Evolutionary conservation across 2,113 vertebrate species (phyloP).

Genomic region (Danio rerio): DNA sequence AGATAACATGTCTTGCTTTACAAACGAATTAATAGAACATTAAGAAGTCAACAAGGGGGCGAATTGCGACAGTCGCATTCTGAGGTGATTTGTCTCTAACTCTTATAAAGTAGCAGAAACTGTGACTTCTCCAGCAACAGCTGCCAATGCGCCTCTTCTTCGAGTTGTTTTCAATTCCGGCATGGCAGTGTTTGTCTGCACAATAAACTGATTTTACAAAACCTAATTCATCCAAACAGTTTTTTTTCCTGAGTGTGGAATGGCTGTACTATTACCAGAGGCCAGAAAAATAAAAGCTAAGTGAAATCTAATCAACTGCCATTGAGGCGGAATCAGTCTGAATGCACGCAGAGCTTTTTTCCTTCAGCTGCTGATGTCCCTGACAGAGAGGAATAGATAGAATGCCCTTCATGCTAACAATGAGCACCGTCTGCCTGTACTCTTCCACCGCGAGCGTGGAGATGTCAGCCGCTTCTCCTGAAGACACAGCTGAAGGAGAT

Average conservation of each 20-base stretch:
- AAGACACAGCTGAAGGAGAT: conserved; percentile 36
- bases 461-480: conserved; percentile 5
- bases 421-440: conserved; percentile 11
- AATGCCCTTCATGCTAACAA: conserved; percentile 20
- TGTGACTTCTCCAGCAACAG: background rate
- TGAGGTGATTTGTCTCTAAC: background rate
- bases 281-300: conserved; percentile 1
- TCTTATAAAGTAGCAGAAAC: background rate
- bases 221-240: background rate
- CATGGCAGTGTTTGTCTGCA: background rate
- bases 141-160: background rate
- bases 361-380: conserved; percentile 19
- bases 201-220: conserved; percentile 2
- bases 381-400: conserved; percentile 17
- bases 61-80: background rate
- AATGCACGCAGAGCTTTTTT: background rate
- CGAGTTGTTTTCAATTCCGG: background rate
- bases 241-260: background rate
- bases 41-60: background rate
- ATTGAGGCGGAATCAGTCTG: conserved; percentile 5
- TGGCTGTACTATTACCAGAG: background rate
- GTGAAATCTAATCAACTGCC: conserved; percentile 3
- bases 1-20: background rate
- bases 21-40: background rate
- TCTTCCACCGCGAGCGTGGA: background rate